Percentiles rank a stretch among this genome's conserved stretches.
phyloP scores from a whole-genome alignment of 2,113 vertebrate species.

The Amazona vittata region DNA sequence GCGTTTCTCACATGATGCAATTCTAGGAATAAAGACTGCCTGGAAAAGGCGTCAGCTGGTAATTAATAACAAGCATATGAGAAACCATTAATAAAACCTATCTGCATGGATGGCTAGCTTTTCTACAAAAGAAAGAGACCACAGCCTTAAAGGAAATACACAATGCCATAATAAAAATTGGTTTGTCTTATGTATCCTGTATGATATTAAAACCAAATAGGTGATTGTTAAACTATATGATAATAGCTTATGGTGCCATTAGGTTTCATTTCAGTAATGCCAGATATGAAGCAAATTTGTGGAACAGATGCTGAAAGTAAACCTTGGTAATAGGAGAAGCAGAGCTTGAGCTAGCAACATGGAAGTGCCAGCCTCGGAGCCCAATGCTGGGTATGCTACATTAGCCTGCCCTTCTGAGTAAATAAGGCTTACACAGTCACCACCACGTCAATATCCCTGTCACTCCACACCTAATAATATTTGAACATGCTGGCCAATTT shows the following conservation, averaged over 20 bases:
- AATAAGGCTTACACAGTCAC: background rate
- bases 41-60: slow-evolving; percentile 51
- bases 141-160: background rate
- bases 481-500: background rate
- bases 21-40: slow-evolving; percentile 44
- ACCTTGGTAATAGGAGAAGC: background rate
- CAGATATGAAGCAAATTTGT: background rate
- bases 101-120: background rate
- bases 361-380: background rate
- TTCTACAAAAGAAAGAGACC: background rate
- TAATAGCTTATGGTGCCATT: background rate
- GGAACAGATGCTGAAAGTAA: background rate
- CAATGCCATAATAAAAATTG: background rate
- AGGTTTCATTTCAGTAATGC: background rate
- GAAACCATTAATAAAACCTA: background rate
- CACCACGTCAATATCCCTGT: background rate
- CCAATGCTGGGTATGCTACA: background rate
- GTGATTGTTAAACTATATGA: background rate
- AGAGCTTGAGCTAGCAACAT: background rate
- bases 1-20: background rate
- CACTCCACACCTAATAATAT: background rate
- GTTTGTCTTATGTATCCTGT: rapidly evolving
- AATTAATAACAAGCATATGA: slow-evolving; percentile 8
- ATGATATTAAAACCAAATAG: background rate
- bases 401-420: background rate